Base-by-base conservation (phyloP, 2,797 vertebrate species). In the Loris lydekkerianus region DNA sequence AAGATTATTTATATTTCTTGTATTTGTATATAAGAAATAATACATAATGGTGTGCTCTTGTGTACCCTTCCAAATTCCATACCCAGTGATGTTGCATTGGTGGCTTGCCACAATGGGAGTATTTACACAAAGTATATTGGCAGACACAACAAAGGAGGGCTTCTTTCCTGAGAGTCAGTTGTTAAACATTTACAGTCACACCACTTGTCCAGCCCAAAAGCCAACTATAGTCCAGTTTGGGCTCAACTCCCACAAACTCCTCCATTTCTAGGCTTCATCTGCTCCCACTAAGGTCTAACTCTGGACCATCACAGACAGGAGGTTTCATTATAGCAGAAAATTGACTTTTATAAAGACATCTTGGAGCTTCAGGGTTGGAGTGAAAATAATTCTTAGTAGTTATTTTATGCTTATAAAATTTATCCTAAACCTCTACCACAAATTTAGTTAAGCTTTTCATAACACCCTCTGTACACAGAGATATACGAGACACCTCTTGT, bases 291-390 rank as follows among this genome's bases (percentile, higher is more conserved):
- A 9, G 2, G 3, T 23, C 65, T 73, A 34, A 13, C 34, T 93
- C 84, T 89, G 70, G n/a, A 27, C 58, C 34, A 56, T 82, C 56
- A 86, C 23, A 95, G 75, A 61, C 10, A 89, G 77, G 1, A 49
- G 91, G 49, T 82, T 87, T 77, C 34, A 18, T 82, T 34, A 27
- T 81, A 29, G 69, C 63, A 93, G 25, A 86, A 95, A 89, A 82
- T 3, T 31, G 65, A 86, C 40, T 27, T 93, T 93, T 70, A 65
- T 7, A 67, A 67, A 82, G 77, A 18, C 10, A 70, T 23, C 37
- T 73, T 60, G 78, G 53, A 23, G 18, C 20, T 73, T 89, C 43
- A 53, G 53, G 27, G 18, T 53, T 89, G 25, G 14, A 53, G 13
- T 76, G 15, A 94, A 96, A 89, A 34, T 80, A 60, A 72, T 65